Evolutionary conservation across 2,113 vertebrate species (phyloP).

Genomic region (Otis tarda): DNA sequence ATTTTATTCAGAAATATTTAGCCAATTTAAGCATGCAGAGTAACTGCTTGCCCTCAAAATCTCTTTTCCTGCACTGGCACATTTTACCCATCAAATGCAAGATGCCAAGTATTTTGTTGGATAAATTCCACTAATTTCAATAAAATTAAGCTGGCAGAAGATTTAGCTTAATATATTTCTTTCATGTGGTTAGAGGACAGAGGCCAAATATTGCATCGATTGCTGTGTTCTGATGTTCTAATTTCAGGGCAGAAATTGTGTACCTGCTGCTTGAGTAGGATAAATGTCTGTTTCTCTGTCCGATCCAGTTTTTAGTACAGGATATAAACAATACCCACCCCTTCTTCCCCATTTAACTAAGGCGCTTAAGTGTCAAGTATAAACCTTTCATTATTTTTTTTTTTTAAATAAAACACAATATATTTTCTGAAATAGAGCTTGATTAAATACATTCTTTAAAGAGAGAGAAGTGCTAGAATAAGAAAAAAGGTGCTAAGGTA

Average conservation of each 20-base stretch:
- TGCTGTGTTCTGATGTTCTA: slow-evolving; percentile 29
- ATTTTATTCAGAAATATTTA: slow-evolving; percentile 70
- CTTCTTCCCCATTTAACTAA: background rate
- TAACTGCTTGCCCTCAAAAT: slow-evolving; percentile 24
- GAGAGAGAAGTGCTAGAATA: background rate
- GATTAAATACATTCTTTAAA: background rate
- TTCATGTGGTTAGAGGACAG: slow-evolving; percentile 39
- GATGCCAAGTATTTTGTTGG: slow-evolving; percentile 45
- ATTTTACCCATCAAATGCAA: slow-evolving; percentile 25
- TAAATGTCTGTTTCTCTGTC: slow-evolving; percentile 16
- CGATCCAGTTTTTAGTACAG: background rate
- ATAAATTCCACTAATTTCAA: slow-evolving; percentile 63
- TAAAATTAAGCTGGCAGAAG: slow-evolving; percentile 54
- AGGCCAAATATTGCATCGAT: slow-evolving; percentile 42
- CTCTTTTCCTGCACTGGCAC: slow-evolving; percentile 1
- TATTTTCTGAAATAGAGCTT: background rate
- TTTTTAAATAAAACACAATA: background rate
- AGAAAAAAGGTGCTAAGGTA: background rate
- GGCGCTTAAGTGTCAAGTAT: background rate
- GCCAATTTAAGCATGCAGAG: slow-evolving; percentile 36
- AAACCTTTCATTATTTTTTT: background rate
- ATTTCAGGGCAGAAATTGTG: slow-evolving; percentile 39
- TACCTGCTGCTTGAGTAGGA: slow-evolving; percentile 8
- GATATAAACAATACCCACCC: background rate
- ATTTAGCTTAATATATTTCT: slow-evolving; percentile 43